phyloP scores from a whole-genome alignment of 53 echinoderm and acorn worm genomes.

The Arbacia lixula region DNA sequence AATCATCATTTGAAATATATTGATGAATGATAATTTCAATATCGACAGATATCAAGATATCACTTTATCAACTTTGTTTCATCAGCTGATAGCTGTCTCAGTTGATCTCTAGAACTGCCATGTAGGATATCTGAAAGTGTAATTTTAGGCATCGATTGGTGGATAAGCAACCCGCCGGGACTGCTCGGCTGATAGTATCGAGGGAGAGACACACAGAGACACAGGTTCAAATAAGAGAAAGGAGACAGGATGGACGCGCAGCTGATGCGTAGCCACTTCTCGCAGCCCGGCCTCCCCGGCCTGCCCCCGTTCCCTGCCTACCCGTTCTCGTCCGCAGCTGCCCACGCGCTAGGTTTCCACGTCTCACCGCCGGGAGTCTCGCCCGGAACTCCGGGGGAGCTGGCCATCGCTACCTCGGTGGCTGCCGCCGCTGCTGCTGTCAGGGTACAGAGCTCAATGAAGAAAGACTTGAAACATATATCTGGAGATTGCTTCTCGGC shows the following conservation, averaged over 20 bases:
- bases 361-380: constrained; percentile 52
- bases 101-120: too few relatives aligned
- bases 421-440: constrained; percentile 37
- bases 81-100: too few relatives aligned
- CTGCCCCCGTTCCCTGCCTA: constrained; percentile 43
- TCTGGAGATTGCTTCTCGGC: constrained; percentile 17
- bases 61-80: too few relatives aligned
- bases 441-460: constrained; percentile 37
- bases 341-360: constrained; percentile 53
- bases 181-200: too few relatives aligned
- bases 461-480: constrained; percentile 36
- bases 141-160: too few relatives aligned
- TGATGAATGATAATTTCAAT: too few relatives aligned
- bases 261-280: constrained; percentile 51
- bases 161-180: too few relatives aligned
- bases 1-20: too few relatives aligned
- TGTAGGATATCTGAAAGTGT: too few relatives aligned
- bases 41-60: too few relatives aligned
- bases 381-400: constrained; percentile 41
- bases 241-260: constrained; percentile 51
- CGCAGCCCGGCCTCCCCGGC: constrained; percentile 43
- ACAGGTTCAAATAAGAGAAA: too few relatives aligned
- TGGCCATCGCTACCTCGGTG: constrained; percentile 35
- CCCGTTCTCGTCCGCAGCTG: constrained; percentile 46
- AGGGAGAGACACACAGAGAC: too few relatives aligned